A percentile compares a stretch with the other conserved stretches of the same genome.
phyloP scores from a whole-genome alignment of 2,888 invertebrate genomes.

The Perizoma affinitatum region DNA sequence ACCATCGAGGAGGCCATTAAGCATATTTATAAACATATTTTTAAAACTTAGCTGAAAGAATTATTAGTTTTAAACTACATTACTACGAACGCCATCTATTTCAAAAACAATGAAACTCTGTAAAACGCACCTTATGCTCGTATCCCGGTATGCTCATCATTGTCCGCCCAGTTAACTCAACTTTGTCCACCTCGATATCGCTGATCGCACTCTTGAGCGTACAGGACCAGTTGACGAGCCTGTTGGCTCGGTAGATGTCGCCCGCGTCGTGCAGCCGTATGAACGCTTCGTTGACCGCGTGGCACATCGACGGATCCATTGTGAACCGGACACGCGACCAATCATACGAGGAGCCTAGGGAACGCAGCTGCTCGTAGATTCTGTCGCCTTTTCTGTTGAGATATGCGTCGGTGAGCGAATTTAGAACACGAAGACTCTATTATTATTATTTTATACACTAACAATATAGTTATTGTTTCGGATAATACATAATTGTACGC shows the following conservation, averaged over 20 bases:
- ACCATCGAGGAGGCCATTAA: too few species aligned
- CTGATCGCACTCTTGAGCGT: conserved; percentile 98
- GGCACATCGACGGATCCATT: conserved; percentile 95
- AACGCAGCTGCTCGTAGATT: conserved; percentile 93
- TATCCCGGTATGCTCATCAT: conserved; percentile 96
- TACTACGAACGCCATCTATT: conserved; percentile 3
- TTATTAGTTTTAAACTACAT: background rate
- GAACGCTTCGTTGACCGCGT: conserved; percentile 97
- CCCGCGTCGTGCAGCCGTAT: conserved; percentile 94
- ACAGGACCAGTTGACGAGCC: conserved; percentile 99
- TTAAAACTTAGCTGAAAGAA: too few species aligned
- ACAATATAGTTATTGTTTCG: too few species aligned
- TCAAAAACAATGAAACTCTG: conserved; percentile 1
- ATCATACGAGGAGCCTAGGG: conserved; percentile 95
- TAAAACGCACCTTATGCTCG: conserved; percentile 83
- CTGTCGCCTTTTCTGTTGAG: conserved; percentile 87
- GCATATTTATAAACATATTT: too few species aligned
- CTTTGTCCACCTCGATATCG: conserved; percentile 99
- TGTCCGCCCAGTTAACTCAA: conserved; percentile 94
- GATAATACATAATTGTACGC: too few species aligned
- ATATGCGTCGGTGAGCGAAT: too few species aligned
- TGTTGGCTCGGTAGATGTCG: conserved; percentile 95
- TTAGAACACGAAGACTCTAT: too few species aligned
- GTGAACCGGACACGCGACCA: conserved; percentile 98
- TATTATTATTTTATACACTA: too few species aligned